Evolutionary conservation across 2,113 vertebrate species (phyloP), one percentile per base, ranked within the genome.

Genomic region (Bambusicola thoracicus): DNA sequence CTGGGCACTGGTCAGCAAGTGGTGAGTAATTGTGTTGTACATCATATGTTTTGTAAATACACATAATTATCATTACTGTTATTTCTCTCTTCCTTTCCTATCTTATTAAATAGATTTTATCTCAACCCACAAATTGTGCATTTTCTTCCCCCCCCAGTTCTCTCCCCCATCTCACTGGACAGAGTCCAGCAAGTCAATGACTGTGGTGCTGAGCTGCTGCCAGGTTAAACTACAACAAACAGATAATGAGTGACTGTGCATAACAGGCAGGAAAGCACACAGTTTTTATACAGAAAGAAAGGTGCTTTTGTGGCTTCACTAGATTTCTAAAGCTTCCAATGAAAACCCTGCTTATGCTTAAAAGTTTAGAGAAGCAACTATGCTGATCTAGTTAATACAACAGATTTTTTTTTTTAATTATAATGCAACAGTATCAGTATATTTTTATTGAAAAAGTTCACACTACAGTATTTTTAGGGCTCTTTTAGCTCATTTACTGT

Each of bases 261-360:
- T 25, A 43, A 68, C 25, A 49, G 56, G 16, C 12, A 40, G 18
- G 24, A 66, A 58, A 3, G 36, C 46, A 67, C 30, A 70, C 29
- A 61, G 21, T 36, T 27, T 0, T 27, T 0, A 25, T 0, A 40
- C 7, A 72, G 38, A 30, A 59, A 56, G 5, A 53, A 69, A 4
- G 15, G 14, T 40, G 43, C 29, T 63, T 29, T 36, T 36, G 24
- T 41, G 49, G 32, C 25, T 67, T 41, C 29, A 19, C 14, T 32
- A 36, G 0, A 32, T 10, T 61, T 70, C 68, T 36, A 82, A 43
- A 25, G 66, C 16, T 49, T 65, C 14, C 17, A 58, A 14, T 19
- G 48, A 41, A 74, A 83, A 81, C 48, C 55, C 24, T 55, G 75
- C 58, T 85, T 51, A 48, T 15, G 17, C 65, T 38, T 44, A 27